phyloP scores from a whole-genome alignment of 2,113 vertebrate species.

The Labeo catla region DNA sequence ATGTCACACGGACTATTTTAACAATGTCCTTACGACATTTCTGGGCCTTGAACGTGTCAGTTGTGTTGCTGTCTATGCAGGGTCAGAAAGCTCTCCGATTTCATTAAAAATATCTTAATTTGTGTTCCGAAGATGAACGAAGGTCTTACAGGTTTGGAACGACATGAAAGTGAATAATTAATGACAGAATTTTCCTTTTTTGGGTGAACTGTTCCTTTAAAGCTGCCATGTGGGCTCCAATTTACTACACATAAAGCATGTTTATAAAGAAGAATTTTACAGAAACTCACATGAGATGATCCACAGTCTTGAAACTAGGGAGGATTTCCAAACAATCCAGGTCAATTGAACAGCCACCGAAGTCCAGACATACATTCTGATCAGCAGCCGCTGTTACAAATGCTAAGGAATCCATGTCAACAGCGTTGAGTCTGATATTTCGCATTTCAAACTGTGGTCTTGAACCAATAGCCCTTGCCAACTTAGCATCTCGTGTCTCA shows the following conservation, averaged over 20 bases:
- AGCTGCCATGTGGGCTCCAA: background rate
- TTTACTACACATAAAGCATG: background rate
- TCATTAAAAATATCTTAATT: too few relatives aligned
- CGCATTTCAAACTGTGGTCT: slow-evolving; percentile 79
- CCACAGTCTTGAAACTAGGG: slow-evolving; percentile 75
- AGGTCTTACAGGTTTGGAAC: too few relatives aligned
- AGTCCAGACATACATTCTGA: slow-evolving; percentile 74
- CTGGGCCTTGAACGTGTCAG: too few relatives aligned
- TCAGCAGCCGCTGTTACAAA: slow-evolving; percentile 75
- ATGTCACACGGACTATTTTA: too few relatives aligned
- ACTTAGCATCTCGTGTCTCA: slow-evolving; percentile 78
- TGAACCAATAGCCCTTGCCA: slow-evolving; percentile 70
- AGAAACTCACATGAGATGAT: slow-evolving; percentile 80
- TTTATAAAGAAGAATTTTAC: background rate
- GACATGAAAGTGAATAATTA: too few relatives aligned
- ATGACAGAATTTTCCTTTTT: too few relatives aligned
- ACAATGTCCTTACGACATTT: too few relatives aligned
- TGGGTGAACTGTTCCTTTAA: background rate
- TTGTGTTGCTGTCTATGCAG: too few relatives aligned
- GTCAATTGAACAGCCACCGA: slow-evolving; percentile 86
- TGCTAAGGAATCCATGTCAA: slow-evolving; percentile 81
- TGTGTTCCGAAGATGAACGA: too few relatives aligned
- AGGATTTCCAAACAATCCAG: slow-evolving; percentile 79
- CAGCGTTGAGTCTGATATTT: slow-evolving; percentile 80
- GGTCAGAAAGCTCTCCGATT: too few relatives aligned